Evolutionary conservation across 2,888 invertebrate species (phyloP).

Genomic region (Bombylius discolor): DNA sequence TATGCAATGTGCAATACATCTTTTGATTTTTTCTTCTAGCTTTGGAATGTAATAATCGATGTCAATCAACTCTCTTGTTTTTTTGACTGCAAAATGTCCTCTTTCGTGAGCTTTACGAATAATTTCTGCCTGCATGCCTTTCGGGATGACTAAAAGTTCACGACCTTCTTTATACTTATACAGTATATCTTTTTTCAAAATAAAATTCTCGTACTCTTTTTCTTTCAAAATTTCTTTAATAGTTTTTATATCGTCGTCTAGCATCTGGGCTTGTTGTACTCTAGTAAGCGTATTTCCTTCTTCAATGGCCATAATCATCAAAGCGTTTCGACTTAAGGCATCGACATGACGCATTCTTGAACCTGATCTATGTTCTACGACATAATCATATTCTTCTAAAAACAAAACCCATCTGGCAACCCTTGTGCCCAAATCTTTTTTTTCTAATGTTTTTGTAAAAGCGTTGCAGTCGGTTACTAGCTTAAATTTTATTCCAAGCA

Average conservation of each 20-base stretch:
- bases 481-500: conserved; percentile 21
- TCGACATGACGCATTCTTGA: too few species aligned
- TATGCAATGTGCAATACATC: background rate
- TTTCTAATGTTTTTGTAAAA: conserved; percentile 20
- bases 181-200: conserved; percentile 10
- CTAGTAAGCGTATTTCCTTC: conserved; percentile 13
- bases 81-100: conserved; percentile 14
- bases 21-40: background rate
- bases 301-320: background rate
- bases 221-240: conserved; percentile 11
- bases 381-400: conserved; percentile 13
- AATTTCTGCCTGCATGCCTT: conserved; percentile 6
- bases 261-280: conserved; percentile 12
- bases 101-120: conserved; percentile 14
- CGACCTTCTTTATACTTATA: conserved; percentile 9
- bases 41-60: background rate
- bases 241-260: conserved; percentile 12
- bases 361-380: conserved; percentile 5
- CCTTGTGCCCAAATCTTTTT: conserved; percentile 17
- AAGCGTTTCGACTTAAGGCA: too few species aligned
- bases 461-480: conserved; percentile 23
- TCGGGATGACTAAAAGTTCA: conserved; percentile 1
- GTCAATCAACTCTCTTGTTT: background rate
- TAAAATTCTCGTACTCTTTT: conserved; percentile 9
- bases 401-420: conserved; percentile 20